These are phyloP conservation scores for Colostygia pectinataria DNA, from an alignment of 2,888 invertebrate genomes.

Conservation along the genomic window DNA sequence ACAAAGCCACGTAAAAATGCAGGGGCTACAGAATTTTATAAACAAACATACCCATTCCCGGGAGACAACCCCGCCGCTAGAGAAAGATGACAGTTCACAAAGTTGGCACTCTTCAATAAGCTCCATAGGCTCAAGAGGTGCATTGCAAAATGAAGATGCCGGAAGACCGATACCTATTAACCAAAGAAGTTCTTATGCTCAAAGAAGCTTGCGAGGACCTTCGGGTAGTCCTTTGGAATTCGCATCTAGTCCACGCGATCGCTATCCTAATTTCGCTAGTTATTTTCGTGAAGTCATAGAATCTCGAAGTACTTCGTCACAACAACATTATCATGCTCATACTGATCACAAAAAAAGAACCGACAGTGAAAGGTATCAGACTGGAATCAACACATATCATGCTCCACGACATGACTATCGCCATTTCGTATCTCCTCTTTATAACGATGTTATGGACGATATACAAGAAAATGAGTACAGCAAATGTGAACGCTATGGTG, in stretches of 20 bases:
- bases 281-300: slow-evolving; percentile 73
- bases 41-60: slow-evolving; percentile 54
- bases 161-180: slow-evolving; percentile 58
- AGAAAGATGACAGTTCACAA: slow-evolving; percentile 71
- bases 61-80: slow-evolving; percentile 58
- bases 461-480: slow-evolving; percentile 76
- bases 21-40: slow-evolving; percentile 72
- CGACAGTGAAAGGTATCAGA: slow-evolving; percentile 63
- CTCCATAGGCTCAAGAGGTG: slow-evolving; percentile 50
- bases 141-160: slow-evolving; percentile 45
- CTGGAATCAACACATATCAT: slow-evolving; percentile 57
- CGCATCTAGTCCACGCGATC: slow-evolving; percentile 72
- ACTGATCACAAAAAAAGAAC: slow-evolving; percentile 55
- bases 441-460: slow-evolving; percentile 74
- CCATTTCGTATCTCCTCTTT: slow-evolving; percentile 72
- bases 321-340: slow-evolving; percentile 55
- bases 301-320: slow-evolving; percentile 45
- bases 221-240: slow-evolving; percentile 61
- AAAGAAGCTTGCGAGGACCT: slow-evolving; percentile 55
- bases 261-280: slow-evolving; percentile 72
- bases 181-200: slow-evolving; percentile 52
- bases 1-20: slow-evolving; percentile 58
- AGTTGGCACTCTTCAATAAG: slow-evolving; percentile 71
- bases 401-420: slow-evolving; percentile 66
- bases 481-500: slow-evolving; percentile 77